Evolutionary conservation across 2,797 vertebrate genomes (phyloP), one percentile per base, ranked within the genome.

Genomic region (Podargus strigoides): DNA sequence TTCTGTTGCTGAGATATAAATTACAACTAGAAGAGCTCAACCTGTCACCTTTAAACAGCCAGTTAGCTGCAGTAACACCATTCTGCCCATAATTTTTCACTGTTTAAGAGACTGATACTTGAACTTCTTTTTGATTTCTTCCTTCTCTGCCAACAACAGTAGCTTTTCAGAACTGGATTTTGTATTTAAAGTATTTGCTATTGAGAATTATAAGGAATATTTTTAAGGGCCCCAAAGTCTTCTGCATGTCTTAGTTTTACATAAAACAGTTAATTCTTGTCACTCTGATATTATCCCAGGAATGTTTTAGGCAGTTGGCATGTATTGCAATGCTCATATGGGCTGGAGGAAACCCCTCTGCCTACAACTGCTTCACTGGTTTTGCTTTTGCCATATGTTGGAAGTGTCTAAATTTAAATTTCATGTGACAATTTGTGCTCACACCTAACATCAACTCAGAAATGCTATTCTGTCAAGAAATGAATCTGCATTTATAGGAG

Each of bases 1-100:
- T 96, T 94, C 91, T 96, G 50, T 96, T 97, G 93, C 94, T 86
- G 39, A 97, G 97, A 93, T 96, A 97, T 97, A 97, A 98, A 97
- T 97, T 97, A 94, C 37, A 77, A 74, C 47, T 84, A 81, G 96
- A 89, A 95, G 94, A 96, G 86, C 96, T 91, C 84, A 94, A 78
- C 79, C 94, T 98, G 96, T 95, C 95, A 92, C 95, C 91, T 83
- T 94, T 96, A 96, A 80, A 97, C 93, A 97, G 34, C 96, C 96
- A 86, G 21, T 87, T 95, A 95, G 95, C 90, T 91, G 73, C 84
- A 96, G 59, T 75, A 60, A 94, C 93, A 85, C 74, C 84, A 62
- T 89, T 96, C 90, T 97, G 94, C 87, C 95, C 90, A 94, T 95
- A 66, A 83, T 82, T 97, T 94, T 95, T 95, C 72, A 10, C 42